These are phyloP conservation scores for Globia sparganii DNA, from an alignment of 2,888 invertebrate species.

Conservation along the genomic window DNA sequence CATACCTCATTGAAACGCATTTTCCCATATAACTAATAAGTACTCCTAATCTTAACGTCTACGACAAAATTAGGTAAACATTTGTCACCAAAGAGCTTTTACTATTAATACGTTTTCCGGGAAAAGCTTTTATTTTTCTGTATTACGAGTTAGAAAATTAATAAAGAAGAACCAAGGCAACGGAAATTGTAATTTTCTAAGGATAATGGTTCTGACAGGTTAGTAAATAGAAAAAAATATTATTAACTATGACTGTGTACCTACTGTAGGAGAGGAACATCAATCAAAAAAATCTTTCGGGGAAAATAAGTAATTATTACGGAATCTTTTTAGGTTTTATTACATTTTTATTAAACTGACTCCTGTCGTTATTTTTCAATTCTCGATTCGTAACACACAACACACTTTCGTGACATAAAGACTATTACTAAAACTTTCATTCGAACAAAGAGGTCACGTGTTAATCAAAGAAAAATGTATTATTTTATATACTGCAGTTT, in stretches of 20 bases:
- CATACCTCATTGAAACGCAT: not conserved
- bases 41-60: constrained; percentile 7
- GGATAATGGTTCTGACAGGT: not conserved
- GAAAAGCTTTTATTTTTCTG: constrained; percentile 23
- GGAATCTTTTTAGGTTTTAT: not conserved
- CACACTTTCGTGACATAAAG: too few relatives aligned
- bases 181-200: constrained; percentile 39
- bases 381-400: not conserved
- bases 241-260: not conserved
- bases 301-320: not conserved
- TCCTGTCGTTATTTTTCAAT: not conserved
- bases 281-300: too few relatives aligned
- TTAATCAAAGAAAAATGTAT: too few relatives aligned
- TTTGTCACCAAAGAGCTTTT: constrained; percentile 14
- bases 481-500: too few relatives aligned
- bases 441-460: too few relatives aligned
- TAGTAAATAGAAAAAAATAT: not conserved
- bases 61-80: constrained; percentile 4
- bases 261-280: not conserved
- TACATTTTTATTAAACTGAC: not conserved
- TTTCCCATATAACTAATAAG: not conserved
- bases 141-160: not conserved
- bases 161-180: constrained; percentile 18
- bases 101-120: constrained; percentile 17
- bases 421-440: too few relatives aligned